These are phyloP conservation scores for Dynastes tityus DNA, from an alignment of 2,888 invertebrate species.

Conservation along the genomic window DNA sequence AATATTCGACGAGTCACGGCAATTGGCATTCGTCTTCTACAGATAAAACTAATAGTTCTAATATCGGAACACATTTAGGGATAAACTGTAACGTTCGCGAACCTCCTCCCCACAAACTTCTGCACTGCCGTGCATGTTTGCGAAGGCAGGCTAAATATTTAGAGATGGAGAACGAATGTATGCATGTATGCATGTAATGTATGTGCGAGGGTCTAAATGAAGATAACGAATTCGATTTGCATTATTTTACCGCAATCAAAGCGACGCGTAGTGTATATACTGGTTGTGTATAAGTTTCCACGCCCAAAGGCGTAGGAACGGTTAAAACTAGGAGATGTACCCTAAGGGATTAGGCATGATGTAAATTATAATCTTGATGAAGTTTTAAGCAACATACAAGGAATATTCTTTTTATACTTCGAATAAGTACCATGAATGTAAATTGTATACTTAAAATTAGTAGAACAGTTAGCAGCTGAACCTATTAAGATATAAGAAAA, in stretches of 20 bases:
- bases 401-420: too few species aligned
- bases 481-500: neutral
- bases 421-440: too few species aligned
- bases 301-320: neutral
- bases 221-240: constrained; percentile 57
- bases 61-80: constrained; percentile 51
- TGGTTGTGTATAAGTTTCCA: neutral
- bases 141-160: constrained; percentile 23
- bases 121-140: neutral
- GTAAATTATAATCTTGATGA: too few species aligned
- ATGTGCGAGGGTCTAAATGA: constrained; percentile 42
- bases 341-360: neutral
- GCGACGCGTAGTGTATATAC: neutral
- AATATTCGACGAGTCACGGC: constrained; percentile 51
- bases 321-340: neutral
- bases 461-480: too few species aligned
- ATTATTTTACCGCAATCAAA: constrained; percentile 48
- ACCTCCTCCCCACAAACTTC: constrained; percentile 23
- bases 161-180: constrained; percentile 32
- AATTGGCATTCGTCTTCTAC: constrained; percentile 52
- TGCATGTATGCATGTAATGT: constrained; percentile 1
- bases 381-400: too few species aligned
- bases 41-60: constrained; percentile 54
- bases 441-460: too few species aligned
- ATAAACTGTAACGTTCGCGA: constrained; percentile 41